Evolutionary conservation across 2,113 vertebrate species (phyloP), one percentile per base, ranked within the genome.

Genomic region (Puffinus mauretanicus): DNA sequence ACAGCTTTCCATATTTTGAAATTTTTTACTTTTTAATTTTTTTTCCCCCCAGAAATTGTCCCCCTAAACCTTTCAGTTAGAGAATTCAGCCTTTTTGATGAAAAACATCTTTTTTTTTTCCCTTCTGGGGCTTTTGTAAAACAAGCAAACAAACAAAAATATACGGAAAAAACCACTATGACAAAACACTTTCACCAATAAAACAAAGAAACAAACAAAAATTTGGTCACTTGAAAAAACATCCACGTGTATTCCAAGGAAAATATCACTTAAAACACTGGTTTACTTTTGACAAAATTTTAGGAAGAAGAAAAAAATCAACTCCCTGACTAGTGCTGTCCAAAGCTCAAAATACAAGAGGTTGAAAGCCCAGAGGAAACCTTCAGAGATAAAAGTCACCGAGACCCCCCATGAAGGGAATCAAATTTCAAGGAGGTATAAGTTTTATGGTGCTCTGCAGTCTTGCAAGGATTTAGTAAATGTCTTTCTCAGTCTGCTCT

Each of bases 361-460:
- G 13, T 51, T 77, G 86, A 89, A 92, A 92, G 46, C 58, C 64
- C 67, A n/a, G 49, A 90, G 82, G 67, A 96, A 93, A 83, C 6
- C 24, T 72, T 83, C 34, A 58, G 79, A 93, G 86, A 82, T 88
- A 83, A 92, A 88, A 67, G 93, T 80, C 40, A 70, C 67, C 30
- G 66, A 80, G 95, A 90, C 94, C 88, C 22, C 91, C 95, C 88
- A 49, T 4, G 79, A 52, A 90, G 93, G 54, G 95, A 90, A 42
- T 94, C 86, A 62, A 4, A 61, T 97, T 95, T 92, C 95, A 90
- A 49, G 91, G 14, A 57, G 67, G 54, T 47, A 18, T n/a, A 32
- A 72, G 86, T 83, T 92, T 88, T 92, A 91, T 55, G 71, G 21
- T 58, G 67, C 54, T 54, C 80, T 88, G 65, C 13, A 86, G 16